Evolutionary conservation across 2,113 vertebrate genomes (phyloP).

Genomic region (Pseudorhombus dupliciocellatus): DNA sequence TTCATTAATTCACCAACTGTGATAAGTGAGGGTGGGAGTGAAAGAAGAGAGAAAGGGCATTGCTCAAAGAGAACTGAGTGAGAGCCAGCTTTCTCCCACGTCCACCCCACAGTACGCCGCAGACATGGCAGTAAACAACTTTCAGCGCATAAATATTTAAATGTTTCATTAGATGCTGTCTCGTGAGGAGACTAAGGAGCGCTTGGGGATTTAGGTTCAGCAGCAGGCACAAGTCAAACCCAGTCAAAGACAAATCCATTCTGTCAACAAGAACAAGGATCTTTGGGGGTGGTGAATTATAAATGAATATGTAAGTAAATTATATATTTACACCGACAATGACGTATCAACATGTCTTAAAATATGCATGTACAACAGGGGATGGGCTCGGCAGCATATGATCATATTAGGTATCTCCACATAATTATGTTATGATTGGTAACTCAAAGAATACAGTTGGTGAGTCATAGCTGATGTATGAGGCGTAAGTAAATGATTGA

Average conservation of each 20-base stretch:
- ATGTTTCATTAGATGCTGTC: constrained; percentile 78
- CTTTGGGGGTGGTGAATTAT: constrained; percentile 49
- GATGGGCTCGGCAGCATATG: constrained; percentile 4
- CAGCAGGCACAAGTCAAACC: constrained; percentile 69
- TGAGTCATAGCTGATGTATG: not conserved
- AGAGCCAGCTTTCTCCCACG: constrained; percentile 10
- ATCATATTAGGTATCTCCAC: not conserved
- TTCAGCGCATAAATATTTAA: constrained; percentile 79
- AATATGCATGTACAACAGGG: constrained; percentile 38
- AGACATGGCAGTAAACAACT: constrained; percentile 67
- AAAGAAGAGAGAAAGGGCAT: constrained; percentile 48
- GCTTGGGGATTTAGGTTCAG: constrained; percentile 52
- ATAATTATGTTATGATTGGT: not conserved
- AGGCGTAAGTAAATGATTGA: not conserved
- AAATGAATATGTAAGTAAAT: constrained; percentile 46
- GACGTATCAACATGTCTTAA: constrained; percentile 28
- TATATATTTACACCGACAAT: constrained; percentile 10
- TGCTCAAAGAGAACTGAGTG: constrained; percentile 39
- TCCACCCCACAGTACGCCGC: constrained; percentile 30
- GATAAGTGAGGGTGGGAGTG: constrained; percentile 40
- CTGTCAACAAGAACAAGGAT: constrained; percentile 54
- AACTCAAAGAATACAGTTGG: not conserved
- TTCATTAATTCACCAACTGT: constrained; percentile 60
- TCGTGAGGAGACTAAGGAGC: constrained; percentile 62
- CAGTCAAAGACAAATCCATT: constrained; percentile 74